Conservation (phyloP, 2,888 invertebrate species). For the Drosophila koepferae region DNA sequence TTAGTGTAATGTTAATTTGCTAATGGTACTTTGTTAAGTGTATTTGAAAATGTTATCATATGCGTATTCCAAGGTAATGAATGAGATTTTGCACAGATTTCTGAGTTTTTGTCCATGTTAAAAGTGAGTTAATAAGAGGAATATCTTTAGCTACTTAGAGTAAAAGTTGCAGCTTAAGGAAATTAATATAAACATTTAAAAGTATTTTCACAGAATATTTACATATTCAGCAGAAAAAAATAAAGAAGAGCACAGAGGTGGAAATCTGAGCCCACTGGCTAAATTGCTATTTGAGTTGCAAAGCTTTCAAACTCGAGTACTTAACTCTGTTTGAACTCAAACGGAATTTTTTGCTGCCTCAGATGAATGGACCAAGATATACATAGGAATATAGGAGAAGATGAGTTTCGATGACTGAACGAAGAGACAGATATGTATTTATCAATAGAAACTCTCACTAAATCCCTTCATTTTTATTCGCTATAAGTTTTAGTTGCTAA, state of each 20-base stretch:
- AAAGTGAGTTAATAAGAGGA: background rate
- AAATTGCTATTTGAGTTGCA: background rate
- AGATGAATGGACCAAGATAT: background rate
- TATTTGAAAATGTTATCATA: background rate
- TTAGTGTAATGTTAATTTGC: conserved; percentile 1
- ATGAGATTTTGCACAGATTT: background rate
- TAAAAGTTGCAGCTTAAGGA: background rate
- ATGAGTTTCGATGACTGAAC: too few species aligned
- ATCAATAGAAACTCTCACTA: too few species aligned
- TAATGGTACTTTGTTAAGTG: background rate
- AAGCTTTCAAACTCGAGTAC: background rate
- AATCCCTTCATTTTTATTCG: too few species aligned
- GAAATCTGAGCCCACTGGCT: background rate
- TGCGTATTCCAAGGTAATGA: background rate
- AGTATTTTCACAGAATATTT: conserved; percentile 1
- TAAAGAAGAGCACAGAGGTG: background rate
- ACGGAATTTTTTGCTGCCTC: background rate
- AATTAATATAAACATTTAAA: conserved; percentile 7
- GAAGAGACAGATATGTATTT: background rate
- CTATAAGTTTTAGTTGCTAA: background rate
- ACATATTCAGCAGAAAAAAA: background rate
- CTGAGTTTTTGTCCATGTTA: background rate
- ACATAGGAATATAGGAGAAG: too few species aligned
- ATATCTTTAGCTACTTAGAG: background rate
- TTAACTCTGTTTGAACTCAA: background rate